Evolutionary conservation across 64 coral and sea anemone species (phyloP).

Genomic region (Anthopleura sola): DNA sequence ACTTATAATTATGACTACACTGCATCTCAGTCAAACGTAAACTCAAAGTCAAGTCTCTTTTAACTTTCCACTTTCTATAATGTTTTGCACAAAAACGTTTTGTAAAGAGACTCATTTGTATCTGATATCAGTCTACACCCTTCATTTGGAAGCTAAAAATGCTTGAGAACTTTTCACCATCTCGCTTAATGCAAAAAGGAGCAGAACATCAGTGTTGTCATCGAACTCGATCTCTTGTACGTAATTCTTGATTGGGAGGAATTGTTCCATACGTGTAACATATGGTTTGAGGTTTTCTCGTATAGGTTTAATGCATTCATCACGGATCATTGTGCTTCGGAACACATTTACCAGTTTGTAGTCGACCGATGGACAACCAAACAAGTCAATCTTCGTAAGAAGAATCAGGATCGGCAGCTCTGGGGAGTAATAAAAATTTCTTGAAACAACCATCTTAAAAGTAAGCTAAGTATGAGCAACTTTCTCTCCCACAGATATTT

Average conservation of each 20-base stretch:
- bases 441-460: no score
- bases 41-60: no score
- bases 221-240: background rate
- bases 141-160: background rate
- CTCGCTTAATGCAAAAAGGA: background rate
- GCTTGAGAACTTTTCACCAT: background rate
- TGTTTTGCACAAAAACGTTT: no score
- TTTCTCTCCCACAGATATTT: no score
- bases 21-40: no score
- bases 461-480: no score
- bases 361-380: background rate
- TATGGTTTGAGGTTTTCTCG: background rate
- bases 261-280: background rate
- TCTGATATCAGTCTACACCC: background rate
- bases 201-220: background rate
- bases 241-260: background rate
- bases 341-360: background rate
- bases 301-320: background rate
- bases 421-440: background rate
- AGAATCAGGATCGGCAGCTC: background rate
- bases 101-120: no score
- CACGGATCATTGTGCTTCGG: background rate
- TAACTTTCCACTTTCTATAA: no score
- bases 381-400: background rate
- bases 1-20: no score